Evolutionary conservation across 2,888 invertebrate species (phyloP).

Genomic region (Autographa gamma): DNA sequence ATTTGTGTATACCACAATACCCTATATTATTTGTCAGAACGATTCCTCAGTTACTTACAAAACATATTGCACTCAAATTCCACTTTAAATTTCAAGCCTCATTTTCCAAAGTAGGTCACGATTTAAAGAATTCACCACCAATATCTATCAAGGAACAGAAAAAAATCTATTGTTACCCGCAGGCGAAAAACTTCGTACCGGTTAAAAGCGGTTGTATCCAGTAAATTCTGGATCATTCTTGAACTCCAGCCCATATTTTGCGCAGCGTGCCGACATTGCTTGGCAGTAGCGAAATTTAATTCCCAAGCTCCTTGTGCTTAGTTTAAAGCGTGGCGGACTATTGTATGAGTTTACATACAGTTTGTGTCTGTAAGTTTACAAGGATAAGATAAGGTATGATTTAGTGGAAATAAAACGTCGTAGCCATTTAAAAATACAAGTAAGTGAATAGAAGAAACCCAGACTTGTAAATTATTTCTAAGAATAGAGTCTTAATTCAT

Average conservation of each 20-base stretch:
- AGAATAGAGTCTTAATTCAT: too few relatives aligned
- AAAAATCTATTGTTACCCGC: constrained; percentile 28
- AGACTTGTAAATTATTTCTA: too few relatives aligned
- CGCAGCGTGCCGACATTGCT: constrained; percentile 68
- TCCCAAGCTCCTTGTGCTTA: constrained; percentile 69
- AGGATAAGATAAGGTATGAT: background rate
- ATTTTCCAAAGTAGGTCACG: constrained; percentile 7
- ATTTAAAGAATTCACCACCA: constrained; percentile 30
- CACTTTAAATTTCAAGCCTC: background rate
- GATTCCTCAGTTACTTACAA: background rate
- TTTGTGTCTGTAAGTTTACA: constrained; percentile 13
- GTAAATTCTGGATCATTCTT: constrained; percentile 64
- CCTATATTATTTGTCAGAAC: background rate
- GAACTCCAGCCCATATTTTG: constrained; percentile 69
- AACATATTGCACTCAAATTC: constrained; percentile 6
- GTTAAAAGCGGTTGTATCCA: constrained; percentile 62
- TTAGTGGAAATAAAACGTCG: background rate
- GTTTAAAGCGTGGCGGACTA: constrained; percentile 50
- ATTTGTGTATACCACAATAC: too few relatives aligned
- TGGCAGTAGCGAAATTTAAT: constrained; percentile 74
- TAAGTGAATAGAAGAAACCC: too few relatives aligned
- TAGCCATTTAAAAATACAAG: background rate
- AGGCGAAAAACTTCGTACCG: constrained; percentile 41
- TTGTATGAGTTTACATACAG: constrained; percentile 31
- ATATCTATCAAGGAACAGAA: constrained; percentile 32